These are phyloP conservation scores for Drosophila parabipectinata DNA, from an alignment of 1,140 invertebrate genomes.

Conservation along the genomic window DNA sequence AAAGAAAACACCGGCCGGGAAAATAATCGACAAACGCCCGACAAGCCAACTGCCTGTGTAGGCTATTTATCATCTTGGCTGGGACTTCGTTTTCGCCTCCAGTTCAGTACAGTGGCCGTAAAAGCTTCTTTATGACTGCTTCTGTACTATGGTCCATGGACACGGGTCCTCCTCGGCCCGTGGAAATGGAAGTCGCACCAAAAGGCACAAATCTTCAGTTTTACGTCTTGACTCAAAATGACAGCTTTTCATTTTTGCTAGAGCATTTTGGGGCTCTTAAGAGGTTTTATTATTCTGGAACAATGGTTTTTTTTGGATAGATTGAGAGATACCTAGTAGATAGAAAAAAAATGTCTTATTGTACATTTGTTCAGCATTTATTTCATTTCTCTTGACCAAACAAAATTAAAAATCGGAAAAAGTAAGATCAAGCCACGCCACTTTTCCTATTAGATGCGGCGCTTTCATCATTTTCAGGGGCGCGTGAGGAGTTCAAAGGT, in stretches of 20 bases:
- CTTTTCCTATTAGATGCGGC: constrained; percentile 55
- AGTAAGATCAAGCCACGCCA: constrained; percentile 19
- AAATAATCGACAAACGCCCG: constrained; percentile 61
- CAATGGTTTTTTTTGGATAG: not conserved
- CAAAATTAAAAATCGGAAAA: constrained; percentile 12
- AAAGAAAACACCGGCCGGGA: constrained; percentile 14
- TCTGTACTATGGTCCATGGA: constrained; percentile 48
- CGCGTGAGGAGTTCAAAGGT: constrained; percentile 72
- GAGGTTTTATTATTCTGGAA: not conserved
- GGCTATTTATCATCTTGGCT: constrained; percentile 70
- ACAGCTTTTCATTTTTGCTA: constrained; percentile 24
- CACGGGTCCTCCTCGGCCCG: constrained; percentile 10
- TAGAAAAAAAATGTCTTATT: not conserved
- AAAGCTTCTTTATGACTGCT: constrained; percentile 75
- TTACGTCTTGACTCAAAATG: constrained; percentile 31
- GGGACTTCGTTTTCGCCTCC: constrained; percentile 51
- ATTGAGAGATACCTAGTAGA: no score
- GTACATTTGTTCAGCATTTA: not conserved
- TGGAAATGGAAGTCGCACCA: constrained; percentile 11
- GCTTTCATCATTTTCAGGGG: constrained; percentile 52
- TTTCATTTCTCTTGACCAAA: constrained; percentile 40
- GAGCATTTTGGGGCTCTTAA: not conserved
- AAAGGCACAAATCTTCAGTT: constrained; percentile 48
- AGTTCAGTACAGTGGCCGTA: constrained; percentile 59
- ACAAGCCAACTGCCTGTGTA: constrained; percentile 54